These are phyloP conservation scores for Euphonia xanthogaster DNA, from an alignment of 2,797 vertebrate genomes.

Conservation along the genomic window DNA sequence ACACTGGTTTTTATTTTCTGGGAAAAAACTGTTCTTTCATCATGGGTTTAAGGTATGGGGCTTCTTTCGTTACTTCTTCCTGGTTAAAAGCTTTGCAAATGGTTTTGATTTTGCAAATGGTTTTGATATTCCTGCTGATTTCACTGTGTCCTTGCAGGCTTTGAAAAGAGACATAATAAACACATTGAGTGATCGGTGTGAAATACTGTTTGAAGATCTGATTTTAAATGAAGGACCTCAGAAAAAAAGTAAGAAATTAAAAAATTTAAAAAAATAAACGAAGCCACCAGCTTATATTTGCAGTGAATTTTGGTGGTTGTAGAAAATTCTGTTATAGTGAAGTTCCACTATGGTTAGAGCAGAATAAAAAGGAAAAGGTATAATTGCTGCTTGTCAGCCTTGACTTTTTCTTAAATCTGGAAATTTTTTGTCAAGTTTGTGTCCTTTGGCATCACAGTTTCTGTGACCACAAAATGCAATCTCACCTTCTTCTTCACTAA, in stretches of 20 bases:
- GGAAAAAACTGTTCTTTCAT: not conserved
- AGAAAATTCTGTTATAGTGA: not conserved
- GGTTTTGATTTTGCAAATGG: not conserved
- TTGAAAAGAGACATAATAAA: slow-evolving; percentile 91
- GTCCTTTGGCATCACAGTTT: not conserved
- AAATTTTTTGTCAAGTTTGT: not conserved
- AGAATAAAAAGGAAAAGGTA: not conserved
- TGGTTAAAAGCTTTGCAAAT: not conserved
- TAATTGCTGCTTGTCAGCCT: not conserved
- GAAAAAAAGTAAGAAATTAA: slow-evolving; percentile 72
- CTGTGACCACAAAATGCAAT: not conserved
- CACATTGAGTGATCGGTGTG: slow-evolving; percentile 86
- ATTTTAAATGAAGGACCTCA: slow-evolving; percentile 76
- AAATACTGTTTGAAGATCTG: slow-evolving; percentile 91
- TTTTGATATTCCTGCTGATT: not conserved
- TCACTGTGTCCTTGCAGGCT: slow-evolving; percentile 75
- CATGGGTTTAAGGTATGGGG: not conserved
- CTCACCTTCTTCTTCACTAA: not conserved
- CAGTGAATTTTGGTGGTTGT: not conserved
- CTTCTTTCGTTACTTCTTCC: not conserved
- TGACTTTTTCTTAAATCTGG: not conserved
- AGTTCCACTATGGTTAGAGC: not conserved
- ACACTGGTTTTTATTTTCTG: not conserved
- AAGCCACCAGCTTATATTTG: not conserved
- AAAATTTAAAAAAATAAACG: not conserved